These are phyloP conservation scores for Oscheius sp. DNA, from an alignment of 2,888 invertebrate genomes.

Conservation along the genomic window DNA sequence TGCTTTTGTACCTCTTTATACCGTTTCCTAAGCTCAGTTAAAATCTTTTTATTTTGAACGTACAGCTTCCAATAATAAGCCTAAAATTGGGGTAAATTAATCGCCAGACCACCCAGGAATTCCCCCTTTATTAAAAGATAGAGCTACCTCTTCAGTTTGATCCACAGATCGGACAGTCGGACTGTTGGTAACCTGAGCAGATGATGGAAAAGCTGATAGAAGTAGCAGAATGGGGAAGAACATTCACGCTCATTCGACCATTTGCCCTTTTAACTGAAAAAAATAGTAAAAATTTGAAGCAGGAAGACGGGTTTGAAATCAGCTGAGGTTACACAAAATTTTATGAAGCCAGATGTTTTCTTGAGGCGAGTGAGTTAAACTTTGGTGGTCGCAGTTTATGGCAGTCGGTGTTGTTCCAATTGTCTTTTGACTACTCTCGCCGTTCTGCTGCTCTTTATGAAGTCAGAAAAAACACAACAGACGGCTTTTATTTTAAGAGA, in stretches of 20 bases:
- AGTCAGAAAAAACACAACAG: too few species aligned
- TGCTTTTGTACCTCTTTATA: constrained; percentile 55
- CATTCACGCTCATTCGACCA: constrained; percentile 34
- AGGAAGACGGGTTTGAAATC: neutral
- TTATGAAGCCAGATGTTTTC: constrained; percentile 12
- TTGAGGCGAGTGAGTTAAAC: neutral
- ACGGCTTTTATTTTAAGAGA: too few species aligned
- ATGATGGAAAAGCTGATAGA: constrained; percentile 10
- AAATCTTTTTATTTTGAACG: constrained; percentile 58
- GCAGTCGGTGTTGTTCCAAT: too few species aligned
- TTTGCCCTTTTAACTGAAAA: neutral
- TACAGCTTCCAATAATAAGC: constrained; percentile 64
- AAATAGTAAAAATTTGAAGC: neutral
- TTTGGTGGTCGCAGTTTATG: too few species aligned
- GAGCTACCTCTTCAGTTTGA: neutral
- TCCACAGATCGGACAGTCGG: neutral
- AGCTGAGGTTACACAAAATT: constrained; percentile 18
- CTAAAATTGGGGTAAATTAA: constrained; percentile 43
- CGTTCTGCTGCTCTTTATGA: too few species aligned
- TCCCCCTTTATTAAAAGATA: too few species aligned
- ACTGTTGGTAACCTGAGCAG: constrained; percentile 2
- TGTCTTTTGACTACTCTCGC: too few species aligned
- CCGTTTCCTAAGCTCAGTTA: constrained; percentile 54
- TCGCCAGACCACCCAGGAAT: too few species aligned
- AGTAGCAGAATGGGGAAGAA: constrained; percentile 32